These are phyloP conservation scores for Nesogale talazaci DNA, from an alignment of 2,113 vertebrate genomes.

Conservation along the genomic window DNA sequence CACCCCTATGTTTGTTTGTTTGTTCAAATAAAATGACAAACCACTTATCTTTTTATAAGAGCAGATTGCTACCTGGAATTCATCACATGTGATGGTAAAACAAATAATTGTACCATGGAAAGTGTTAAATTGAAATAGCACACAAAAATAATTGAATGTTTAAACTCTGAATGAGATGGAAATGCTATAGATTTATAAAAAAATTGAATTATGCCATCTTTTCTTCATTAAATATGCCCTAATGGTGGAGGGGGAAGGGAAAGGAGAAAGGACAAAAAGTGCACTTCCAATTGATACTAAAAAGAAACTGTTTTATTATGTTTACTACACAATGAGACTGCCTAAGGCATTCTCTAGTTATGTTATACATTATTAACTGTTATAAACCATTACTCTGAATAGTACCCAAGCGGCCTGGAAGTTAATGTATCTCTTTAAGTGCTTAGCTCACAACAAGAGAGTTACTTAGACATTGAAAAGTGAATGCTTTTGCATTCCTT, in stretches of 20 bases:
- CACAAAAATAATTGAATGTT: background rate
- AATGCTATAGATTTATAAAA: slow-evolving; percentile 6
- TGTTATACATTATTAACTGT: slow-evolving; percentile 83
- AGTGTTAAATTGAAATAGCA: background rate
- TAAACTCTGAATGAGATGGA: slow-evolving; percentile 60
- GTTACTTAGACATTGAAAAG: slow-evolving; percentile 48
- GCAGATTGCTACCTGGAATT: background rate
- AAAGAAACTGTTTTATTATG: slow-evolving; percentile 79
- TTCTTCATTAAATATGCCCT: slow-evolving; percentile 65
- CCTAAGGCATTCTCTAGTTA: slow-evolving; percentile 77
- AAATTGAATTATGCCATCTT: slow-evolving; percentile 47
- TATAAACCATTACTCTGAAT: slow-evolving; percentile 81
- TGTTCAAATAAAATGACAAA: slow-evolving; percentile 44
- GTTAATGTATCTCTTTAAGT: slow-evolving; percentile 78
- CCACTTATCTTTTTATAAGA: background rate
- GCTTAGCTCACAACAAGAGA: slow-evolving; percentile 63
- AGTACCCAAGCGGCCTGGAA: slow-evolving; percentile 76
- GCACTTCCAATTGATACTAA: slow-evolving; percentile 73
- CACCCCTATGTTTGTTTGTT: background rate
- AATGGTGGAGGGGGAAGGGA: slow-evolving; percentile 18
- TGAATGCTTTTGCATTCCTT: slow-evolving; percentile 35
- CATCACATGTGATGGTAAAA: background rate
- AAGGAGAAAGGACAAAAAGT: background rate
- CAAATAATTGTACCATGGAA: slow-evolving; percentile 24
- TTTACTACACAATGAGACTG: slow-evolving; percentile 78